Conservation (phyloP, 2,888 invertebrate genomes). For the Capitulum mitella region DNA sequence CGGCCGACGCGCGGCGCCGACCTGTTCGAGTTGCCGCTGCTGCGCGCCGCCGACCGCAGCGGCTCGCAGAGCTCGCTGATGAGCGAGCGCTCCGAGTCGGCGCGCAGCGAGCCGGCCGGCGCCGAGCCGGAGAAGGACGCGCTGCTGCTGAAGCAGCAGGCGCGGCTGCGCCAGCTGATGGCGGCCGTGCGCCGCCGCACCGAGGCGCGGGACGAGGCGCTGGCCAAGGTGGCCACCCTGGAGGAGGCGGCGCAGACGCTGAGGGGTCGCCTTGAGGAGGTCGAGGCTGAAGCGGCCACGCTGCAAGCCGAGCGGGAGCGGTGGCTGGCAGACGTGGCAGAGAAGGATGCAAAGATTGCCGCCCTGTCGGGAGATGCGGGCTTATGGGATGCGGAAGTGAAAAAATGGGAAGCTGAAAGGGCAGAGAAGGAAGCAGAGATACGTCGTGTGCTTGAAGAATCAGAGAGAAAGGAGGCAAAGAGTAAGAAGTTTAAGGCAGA, state of each 20-base stretch:
- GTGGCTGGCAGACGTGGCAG: neutral
- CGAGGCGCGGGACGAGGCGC: slow-evolving; percentile 1
- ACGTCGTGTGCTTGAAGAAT: no score
- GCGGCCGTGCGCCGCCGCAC: neutral
- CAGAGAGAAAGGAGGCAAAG: no score
- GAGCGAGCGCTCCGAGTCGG: slow-evolving; percentile 17
- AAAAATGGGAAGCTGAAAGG: no score
- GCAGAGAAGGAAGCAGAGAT: no score
- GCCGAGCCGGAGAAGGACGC: slow-evolving; percentile 1
- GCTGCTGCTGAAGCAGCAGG: slow-evolving; percentile 18
- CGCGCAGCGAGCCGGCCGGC: slow-evolving; percentile 5
- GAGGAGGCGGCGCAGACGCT: neutral
- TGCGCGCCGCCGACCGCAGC: slow-evolving; percentile 4
- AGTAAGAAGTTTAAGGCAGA: no score
- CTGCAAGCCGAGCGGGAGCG: neutral
- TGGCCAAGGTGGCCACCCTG: neutral
- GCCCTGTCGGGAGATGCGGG: no score
- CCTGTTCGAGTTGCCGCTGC: slow-evolving; percentile 3
- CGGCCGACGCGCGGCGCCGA: neutral
- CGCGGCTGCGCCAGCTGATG: slow-evolving; percentile 5
- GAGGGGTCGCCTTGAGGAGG: neutral
- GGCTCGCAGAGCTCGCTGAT: slow-evolving; percentile 11
- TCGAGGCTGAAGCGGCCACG: neutral
- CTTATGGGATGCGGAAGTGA: no score
- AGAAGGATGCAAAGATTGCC: neutral